Conservation (phyloP, 64 coral and sea anemone species). For the Montipora foliosa region DNA sequence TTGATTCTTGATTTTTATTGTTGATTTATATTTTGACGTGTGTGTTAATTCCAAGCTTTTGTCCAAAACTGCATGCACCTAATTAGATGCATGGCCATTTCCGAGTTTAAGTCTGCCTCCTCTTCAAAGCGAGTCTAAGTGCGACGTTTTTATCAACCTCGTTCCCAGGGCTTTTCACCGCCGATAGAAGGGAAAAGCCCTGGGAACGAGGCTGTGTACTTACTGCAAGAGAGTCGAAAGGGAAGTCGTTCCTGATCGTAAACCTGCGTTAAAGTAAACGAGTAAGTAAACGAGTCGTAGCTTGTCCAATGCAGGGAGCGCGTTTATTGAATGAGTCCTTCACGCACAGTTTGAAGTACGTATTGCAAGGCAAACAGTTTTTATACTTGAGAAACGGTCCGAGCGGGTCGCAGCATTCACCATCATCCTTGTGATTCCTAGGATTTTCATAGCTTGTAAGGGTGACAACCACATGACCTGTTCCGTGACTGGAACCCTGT, state of each 20-base stretch:
- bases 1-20: too few relatives aligned
- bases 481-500: conserved; percentile 20
- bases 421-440: neutral
- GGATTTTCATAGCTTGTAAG: conserved; percentile 73
- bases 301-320: conserved; percentile 30
- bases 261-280: conserved; percentile 15
- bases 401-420: conserved; percentile 57
- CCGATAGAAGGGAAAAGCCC: neutral
- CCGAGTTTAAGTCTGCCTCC: too few relatives aligned
- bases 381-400: too few relatives aligned
- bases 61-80: too few relatives aligned
- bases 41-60: too few relatives aligned
- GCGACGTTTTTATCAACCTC: too few relatives aligned
- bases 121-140: too few relatives aligned
- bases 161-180: too few relatives aligned
- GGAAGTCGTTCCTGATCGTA: conserved; percentile 6
- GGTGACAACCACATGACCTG: conserved; percentile 52
- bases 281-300: conserved; percentile 31
- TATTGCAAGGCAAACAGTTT: conserved; percentile 42
- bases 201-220: neutral
- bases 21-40: too few relatives aligned
- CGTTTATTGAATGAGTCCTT: neutral
- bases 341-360: conserved; percentile 70
- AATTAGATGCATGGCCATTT: too few relatives aligned
- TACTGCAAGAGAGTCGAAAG: conserved; percentile 33